Base-by-base conservation (phyloP, 2,888 invertebrate genomes). In the Tanytarsus gracilentus region DNA sequence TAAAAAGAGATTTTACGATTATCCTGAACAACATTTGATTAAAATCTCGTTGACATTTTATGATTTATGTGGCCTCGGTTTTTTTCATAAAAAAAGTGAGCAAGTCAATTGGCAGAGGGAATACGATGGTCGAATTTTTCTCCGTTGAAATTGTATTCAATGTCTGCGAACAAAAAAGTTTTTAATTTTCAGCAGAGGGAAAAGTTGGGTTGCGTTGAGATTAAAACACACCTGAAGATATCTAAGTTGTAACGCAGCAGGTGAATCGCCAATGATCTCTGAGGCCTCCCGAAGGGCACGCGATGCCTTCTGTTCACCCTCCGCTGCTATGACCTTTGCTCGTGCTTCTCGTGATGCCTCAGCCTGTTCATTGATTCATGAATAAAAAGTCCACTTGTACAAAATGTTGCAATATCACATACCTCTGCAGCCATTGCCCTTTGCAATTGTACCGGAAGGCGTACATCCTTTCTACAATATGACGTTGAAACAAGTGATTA, bases 81-180 rank as follows among this genome's bases (percentile, higher is more conserved):
- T 58, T 58, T 25, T 58, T 58, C 58, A 58, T 58, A 30, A 58
- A 58, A 58, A 58, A 58, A 30, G 58, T 58, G 58, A 58, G 58
- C 58, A 58, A 39, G 30, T 58, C 58, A 40, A 58, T 58, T 48
- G 58, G 58, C 29, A 58, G 30, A 11, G 97, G 97, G 76, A 97
- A 97, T 51, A 97, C 90, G 69, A 97, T 97, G 4, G 97, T 97
- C 6, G 95, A 96, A 72, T 97, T 96, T 79, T 97, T 96, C 79
- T 97, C 97, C 25, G 95, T 92, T 23, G 95, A 94, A 70, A 97
- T 96, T 62, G 94, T 91, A 77, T 92, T 96, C 69, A 97, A 77
- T 1, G 97, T 97, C 88, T 97, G 84, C 53, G n/a, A n/a, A 18
- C 48, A 14, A 44, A 60, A 52, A 52, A 16, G 14, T 5, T 33